phyloP scores from a whole-genome alignment of 2,888 invertebrate species.

The Thysanoteuthis rhombus region DNA sequence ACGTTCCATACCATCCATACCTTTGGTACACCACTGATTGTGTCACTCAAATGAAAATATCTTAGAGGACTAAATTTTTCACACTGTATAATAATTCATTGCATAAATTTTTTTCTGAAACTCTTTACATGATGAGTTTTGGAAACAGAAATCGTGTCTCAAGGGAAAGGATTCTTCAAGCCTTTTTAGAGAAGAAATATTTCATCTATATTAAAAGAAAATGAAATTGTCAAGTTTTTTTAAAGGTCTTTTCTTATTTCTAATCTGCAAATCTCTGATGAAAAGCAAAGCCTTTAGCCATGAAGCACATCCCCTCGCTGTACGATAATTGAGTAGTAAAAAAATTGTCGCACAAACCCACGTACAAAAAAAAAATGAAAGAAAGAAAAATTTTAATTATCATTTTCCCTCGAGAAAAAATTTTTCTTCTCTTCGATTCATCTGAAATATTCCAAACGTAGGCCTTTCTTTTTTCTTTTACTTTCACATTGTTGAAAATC shows the following conservation, averaged over 20 bases:
- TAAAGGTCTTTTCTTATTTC: not conserved
- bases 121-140: not conserved
- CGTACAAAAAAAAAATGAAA: not conserved
- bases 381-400: not conserved
- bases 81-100: not conserved
- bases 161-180: not conserved
- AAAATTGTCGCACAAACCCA: not conserved
- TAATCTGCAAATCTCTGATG: not conserved
- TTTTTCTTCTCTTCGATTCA: not conserved
- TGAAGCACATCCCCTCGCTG: not conserved
- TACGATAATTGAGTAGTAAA: not conserved
- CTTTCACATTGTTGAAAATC: not conserved
- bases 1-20: too few relatives aligned
- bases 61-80: not conserved
- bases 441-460: not conserved
- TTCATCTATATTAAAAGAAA: slow-evolving; percentile 1
- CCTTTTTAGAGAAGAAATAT: not conserved
- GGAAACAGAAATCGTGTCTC: not conserved
- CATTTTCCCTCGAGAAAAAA: not conserved
- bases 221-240: not conserved
- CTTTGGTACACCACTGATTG: too few relatives aligned
- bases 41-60: not conserved
- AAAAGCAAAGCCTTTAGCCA: not conserved
- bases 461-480: not conserved
- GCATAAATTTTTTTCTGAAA: not conserved